Evolutionary conservation across 1,140 invertebrate species (phyloP), one percentile per base, ranked within the genome.

Genomic region (Halesus radiatus): DNA sequence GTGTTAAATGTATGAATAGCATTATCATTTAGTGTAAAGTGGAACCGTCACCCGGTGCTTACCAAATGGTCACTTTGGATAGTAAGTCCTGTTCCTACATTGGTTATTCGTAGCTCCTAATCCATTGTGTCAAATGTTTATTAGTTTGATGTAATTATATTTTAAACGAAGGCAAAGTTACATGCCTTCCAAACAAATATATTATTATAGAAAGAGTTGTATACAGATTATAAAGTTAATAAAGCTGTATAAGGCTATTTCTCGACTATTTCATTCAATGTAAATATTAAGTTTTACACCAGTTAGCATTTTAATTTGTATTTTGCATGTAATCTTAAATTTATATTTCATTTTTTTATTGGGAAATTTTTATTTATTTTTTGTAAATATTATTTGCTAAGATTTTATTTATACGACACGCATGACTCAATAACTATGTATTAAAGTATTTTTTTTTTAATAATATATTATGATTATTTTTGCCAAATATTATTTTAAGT

Each of bases 71-170:
- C 75, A 62, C 70, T 76, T 76, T 74, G 80, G 80, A 52, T 73
- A 78, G 4, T 81, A 26, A 20, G 16, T 53, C 54, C 68, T 53
- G 81, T 82, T 82, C 81, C 81, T 82, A 80, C 76, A 50, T 75
- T 60, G 81, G 72, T 78, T 82, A 78, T 80, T 82, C 68, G 45
- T 80, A 80, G 78, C 68, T 78, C 68, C 79, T 79, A 82, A 82
- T 80, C 78, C 78, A 77, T 50, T 83, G 81, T 80, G 78, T 83
- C 81, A 80, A 80, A 83, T 83, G 79, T 82, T 78, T 82, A 78
- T 80, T 80, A 80, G 78, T 83, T 83, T 66, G 75, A 83, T 83
- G 81, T 80, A 73, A 77, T 70, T 80, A 78, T 80, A 80, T 78
- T 80, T 83, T 83, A 58, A 78, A 80, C 52, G 60, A 79, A 73